Base-by-base conservation (phyloP, 2,113 vertebrate species). In the Bungarus multicinctus region DNA sequence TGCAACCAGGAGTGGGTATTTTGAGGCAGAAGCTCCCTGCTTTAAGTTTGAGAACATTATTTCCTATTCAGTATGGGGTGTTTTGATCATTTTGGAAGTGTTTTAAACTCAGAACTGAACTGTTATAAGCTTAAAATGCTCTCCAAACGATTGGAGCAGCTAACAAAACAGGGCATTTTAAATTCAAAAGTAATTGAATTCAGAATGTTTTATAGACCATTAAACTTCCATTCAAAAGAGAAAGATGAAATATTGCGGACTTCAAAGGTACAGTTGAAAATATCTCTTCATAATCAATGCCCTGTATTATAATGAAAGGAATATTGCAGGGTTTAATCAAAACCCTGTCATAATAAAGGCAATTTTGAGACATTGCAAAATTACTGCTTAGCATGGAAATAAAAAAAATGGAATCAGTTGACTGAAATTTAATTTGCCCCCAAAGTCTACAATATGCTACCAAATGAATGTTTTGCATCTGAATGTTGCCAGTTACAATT, bases 361-460 rank as follows among this genome's bases (percentile, higher is more conserved):
- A 16, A 25, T 88, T 39, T 92, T 20, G 57, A 52, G 25, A 23
- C 20, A 2, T 3, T 85, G 14, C 60, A 91, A 4, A 88, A 88
- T 88, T 69, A 52, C 55, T 91, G 30, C 9, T 47, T 57, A 10
- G 25, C 8, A 3, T 87, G 11, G 27, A 47, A n/a, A 34, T 57
- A 53, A 22, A 6, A 47, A n/a, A 30, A 58, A 87, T 18, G 55
- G 34, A 89, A 90, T 60, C 25, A 89, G 88, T 1, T 34, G 10
- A 20, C 87, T 64, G 85, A 34, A 90, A 30, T 54, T 94, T 60
- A 91, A 91, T 88, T 92, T 81, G 25, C 85, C 94, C 87, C 30
- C 18, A 25, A 6, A 39, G 1, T 89, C 45, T 50, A 90, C n/a
- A 93, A 86, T 86, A 45, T 5, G 0, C 20, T 34, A 55, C 25